Evolutionary conservation across 2,113 vertebrate genomes (phyloP).

Genomic region (Dromaius novaehollandiae): DNA sequence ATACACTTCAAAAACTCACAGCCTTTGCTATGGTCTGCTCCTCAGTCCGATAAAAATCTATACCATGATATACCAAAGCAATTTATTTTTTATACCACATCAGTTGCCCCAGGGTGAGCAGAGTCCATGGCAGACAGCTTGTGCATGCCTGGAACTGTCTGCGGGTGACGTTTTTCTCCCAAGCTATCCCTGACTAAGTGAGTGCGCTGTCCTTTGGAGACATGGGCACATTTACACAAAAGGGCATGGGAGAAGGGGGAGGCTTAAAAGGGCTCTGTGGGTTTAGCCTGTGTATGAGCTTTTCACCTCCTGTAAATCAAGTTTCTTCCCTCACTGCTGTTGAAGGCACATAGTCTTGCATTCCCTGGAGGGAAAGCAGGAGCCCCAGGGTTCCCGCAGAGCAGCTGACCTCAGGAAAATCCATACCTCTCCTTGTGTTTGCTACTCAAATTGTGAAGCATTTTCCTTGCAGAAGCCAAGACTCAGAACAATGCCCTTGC

Average conservation of each 20-base stretch:
- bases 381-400: not conserved
- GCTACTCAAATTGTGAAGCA: fast-evolving
- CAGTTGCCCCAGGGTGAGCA: not conserved
- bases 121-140: not conserved
- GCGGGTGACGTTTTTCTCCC: not conserved
- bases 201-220: not conserved
- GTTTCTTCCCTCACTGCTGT: not conserved
- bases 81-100: not conserved
- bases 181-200: not conserved
- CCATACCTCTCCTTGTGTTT: not conserved
- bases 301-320: not conserved
- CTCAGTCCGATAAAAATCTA: not conserved
- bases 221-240: fast-evolving
- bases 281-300: not conserved
- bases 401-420: not conserved
- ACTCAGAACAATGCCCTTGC: not conserved
- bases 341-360: not conserved
- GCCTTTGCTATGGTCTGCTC: not conserved
- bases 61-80: fast-evolving
- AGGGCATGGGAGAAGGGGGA: fast-evolving
- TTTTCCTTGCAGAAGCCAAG: not conserved
- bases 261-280: not conserved
- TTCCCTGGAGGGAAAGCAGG: not conserved
- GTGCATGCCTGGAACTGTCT: not conserved
- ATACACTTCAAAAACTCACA: not conserved